Evolutionary conservation across 2,797 vertebrate genomes (phyloP).

Genomic region (Neoniphon sammara): DNA sequence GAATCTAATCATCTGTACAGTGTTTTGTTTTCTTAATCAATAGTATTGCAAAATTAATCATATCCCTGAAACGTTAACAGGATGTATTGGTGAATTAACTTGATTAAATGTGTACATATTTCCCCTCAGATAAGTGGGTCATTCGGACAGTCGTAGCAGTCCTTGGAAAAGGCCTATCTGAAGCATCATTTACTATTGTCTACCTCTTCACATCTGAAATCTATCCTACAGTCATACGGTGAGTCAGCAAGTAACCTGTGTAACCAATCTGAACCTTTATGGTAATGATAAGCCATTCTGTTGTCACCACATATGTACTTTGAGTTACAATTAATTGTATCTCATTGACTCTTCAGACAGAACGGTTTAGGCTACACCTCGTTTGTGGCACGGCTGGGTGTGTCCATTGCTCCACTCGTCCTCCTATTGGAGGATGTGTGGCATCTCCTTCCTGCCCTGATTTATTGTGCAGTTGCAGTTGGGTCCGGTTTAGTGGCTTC

Average conservation of each 20-base stretch:
- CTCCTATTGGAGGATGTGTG: constrained; percentile 87
- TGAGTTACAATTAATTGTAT: constrained; percentile 2
- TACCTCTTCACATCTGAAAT: constrained; percentile 89
- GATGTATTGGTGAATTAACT: not conserved
- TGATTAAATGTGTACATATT: constrained; percentile 2
- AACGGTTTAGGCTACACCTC: constrained; percentile 89
- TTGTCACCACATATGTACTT: constrained; percentile 13
- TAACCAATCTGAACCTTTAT: not conserved
- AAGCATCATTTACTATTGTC: constrained; percentile 87
- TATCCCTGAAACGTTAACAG: too few relatives aligned
- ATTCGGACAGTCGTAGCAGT: constrained; percentile 82
- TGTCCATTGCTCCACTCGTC: constrained; percentile 87
- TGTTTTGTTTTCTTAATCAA: not conserved
- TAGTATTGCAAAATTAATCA: too few relatives aligned
- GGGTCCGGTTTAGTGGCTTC: constrained; percentile 78
- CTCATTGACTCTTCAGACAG: constrained; percentile 82
- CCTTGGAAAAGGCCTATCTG: constrained; percentile 87
- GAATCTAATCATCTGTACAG: not conserved
- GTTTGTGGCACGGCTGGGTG: constrained; percentile 86
- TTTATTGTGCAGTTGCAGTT: constrained; percentile 79
- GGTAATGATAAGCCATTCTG: constrained; percentile 54
- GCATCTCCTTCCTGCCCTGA: constrained; percentile 82
- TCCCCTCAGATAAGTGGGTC: constrained; percentile 75
- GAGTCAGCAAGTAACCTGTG: constrained; percentile 45
- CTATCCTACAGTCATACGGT: constrained; percentile 92